These are phyloP conservation scores for Pipa parva DNA, from an alignment of 2,113 vertebrate species.

Conservation along the genomic window DNA sequence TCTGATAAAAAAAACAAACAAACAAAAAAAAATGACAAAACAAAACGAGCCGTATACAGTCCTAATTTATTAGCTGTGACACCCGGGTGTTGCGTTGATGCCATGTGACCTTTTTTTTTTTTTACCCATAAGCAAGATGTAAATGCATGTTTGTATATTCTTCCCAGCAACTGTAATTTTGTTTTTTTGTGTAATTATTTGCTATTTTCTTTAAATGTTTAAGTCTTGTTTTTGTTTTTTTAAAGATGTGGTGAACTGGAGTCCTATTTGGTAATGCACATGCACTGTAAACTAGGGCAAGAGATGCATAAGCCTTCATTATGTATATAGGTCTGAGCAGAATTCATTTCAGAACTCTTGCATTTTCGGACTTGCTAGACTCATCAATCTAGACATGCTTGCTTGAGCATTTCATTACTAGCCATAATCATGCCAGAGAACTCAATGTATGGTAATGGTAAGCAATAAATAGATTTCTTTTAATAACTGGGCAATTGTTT, in stretches of 20 bases:
- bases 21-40: too few relatives aligned
- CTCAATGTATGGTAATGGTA: conserved; percentile 56
- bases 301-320: conserved; percentile 64
- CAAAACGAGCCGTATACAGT: conserved; percentile 48
- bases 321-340: conserved; percentile 48
- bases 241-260: conserved; percentile 76
- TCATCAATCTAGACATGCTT: conserved; percentile 29
- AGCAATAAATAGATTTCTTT: conserved; percentile 66
- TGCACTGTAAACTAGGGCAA: conserved; percentile 51
- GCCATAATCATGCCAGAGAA: conserved; percentile 20
- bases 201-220: conserved; percentile 45
- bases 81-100: too few relatives aligned
- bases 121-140: conserved; percentile 56
- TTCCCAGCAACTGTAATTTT: conserved; percentile 22
- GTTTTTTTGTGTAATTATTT: conserved; percentile 41
- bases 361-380: not conserved
- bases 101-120: conserved; percentile 55
- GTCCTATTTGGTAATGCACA: conserved; percentile 52
- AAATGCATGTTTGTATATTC: conserved; percentile 58
- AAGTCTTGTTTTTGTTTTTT: conserved; percentile 43
- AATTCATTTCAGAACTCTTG: conserved; percentile 32
- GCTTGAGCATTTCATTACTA: conserved; percentile 45
- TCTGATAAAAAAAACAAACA: conserved; percentile 56
- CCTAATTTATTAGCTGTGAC: conserved; percentile 61
- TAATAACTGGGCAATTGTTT: conserved; percentile 47